phyloP scores from a whole-genome alignment of 53 echinoderm and acorn worm genomes.

The Paracentrotus lividus region DNA sequence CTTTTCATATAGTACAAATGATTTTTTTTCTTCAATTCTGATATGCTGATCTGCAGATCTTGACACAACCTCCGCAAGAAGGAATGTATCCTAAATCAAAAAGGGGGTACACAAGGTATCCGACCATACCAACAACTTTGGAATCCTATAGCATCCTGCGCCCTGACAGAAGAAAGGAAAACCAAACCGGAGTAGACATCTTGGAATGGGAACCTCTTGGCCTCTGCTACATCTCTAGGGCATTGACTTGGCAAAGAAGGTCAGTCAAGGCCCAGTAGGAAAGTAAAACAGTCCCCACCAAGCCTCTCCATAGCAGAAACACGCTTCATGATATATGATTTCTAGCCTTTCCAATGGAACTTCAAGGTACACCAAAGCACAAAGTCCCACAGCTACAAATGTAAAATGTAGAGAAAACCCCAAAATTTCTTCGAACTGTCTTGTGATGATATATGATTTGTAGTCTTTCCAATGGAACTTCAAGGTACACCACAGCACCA shows the following conservation, averaged over 20 bases:
- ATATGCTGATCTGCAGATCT: neutral
- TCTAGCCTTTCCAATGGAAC: slow-evolving; percentile 21
- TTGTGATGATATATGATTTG: slow-evolving; percentile 46
- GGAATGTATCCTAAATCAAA: slow-evolving; percentile 8
- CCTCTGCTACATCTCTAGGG: slow-evolving; percentile 35
- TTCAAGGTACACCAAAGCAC: neutral
- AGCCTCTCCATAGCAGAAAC: neutral
- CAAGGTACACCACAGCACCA: neutral
- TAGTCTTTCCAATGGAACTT: slow-evolving; percentile 15
- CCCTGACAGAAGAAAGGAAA: too few relatives aligned
- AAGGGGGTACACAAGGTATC: slow-evolving; percentile 47
- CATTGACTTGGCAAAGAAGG: slow-evolving; percentile 40
- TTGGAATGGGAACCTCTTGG: slow-evolving; percentile 63
- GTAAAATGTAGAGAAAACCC: too few relatives aligned
- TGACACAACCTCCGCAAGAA: neutral
- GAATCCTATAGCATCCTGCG: slow-evolving; percentile 19
- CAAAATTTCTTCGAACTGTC: neutral
- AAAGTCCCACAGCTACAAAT: neutral
- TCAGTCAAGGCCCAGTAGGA: slow-evolving; percentile 16
- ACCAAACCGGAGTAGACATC: slow-evolving; percentile 56
- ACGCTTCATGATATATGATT: slow-evolving; percentile 36
- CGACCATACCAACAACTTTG: neutral
- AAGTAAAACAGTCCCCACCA: slow-evolving; percentile 34
- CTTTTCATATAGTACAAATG: too few relatives aligned
- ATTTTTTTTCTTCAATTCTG: too few relatives aligned